Percentiles rank a stretch among this genome's conserved stretches.
These are phyloP conservation scores for Sphinx pinastri DNA, from an alignment of 2,888 invertebrate genomes.

Conservation along the genomic window DNA sequence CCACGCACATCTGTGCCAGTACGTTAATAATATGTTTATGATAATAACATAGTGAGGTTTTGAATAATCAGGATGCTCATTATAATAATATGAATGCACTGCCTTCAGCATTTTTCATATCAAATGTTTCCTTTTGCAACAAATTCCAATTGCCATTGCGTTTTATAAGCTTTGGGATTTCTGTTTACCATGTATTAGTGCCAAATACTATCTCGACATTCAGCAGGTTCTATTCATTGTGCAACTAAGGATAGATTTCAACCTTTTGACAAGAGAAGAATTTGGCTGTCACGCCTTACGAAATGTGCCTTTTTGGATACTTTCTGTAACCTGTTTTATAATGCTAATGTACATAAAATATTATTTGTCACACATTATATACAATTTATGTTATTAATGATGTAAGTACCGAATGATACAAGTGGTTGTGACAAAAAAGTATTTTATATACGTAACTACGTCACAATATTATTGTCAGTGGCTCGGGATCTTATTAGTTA, in stretches of 20 bases:
- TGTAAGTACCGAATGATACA: conserved; percentile 30
- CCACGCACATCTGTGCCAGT: conserved; percentile 33
- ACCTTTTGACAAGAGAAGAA: conserved; percentile 14
- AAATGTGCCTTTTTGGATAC: conserved; percentile 69
- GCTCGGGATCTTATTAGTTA: conserved; percentile 29
- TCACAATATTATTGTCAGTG: conserved; percentile 26
- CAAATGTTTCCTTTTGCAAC: conserved; percentile 11
- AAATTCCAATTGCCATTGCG: not conserved
- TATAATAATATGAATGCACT: conserved; percentile 49
- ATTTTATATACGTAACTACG: conserved; percentile 46
- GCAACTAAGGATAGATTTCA: conserved; percentile 30
- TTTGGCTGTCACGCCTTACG: conserved; percentile 55
- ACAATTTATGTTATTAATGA: conserved; percentile 28
- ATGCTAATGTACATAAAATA: conserved; percentile 53
- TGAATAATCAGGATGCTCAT: conserved; percentile 75
- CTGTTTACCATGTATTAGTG: conserved; percentile 30
- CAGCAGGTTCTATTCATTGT: conserved; percentile 26
- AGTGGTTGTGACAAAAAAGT: conserved; percentile 58
- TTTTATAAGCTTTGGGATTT: not conserved
- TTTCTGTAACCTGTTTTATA: conserved; percentile 43
- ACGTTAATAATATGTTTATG: conserved; percentile 36
- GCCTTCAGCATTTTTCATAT: conserved; percentile 35
- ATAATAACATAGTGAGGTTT: conserved; percentile 47
- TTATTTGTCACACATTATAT: conserved; percentile 52
- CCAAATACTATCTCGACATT: conserved; percentile 29